Conservation (phyloP, 2,113 vertebrate genomes). For the Xyliphius kryptos region DNA sequence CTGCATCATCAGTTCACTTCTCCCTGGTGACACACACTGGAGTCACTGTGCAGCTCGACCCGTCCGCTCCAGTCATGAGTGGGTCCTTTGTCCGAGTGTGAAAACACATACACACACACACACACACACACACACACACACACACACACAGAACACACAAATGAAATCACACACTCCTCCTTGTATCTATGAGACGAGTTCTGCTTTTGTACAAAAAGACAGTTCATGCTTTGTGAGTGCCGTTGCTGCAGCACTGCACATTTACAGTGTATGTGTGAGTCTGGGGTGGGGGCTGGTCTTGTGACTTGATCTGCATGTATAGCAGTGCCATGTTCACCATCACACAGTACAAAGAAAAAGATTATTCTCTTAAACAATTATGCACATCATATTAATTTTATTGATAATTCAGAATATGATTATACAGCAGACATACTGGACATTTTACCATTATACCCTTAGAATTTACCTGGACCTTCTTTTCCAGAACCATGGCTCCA, state of each 20-base stretch:
- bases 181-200: slow-evolving; percentile 15
- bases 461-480: too few relatives aligned
- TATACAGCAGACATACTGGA: too few relatives aligned
- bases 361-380: neutral
- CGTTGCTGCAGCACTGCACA: neutral
- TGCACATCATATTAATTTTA: neutral
- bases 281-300: slow-evolving; percentile 15
- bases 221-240: slow-evolving; percentile 9
- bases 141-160: slow-evolving; percentile 14
- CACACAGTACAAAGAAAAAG: neutral
- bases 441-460: too few relatives aligned
- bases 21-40: slow-evolving; percentile 24
- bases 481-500: too few relatives aligned
- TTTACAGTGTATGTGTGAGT: slow-evolving; percentile 21
- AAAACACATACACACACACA: slow-evolving; percentile 23
- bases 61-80: slow-evolving; percentile 23
- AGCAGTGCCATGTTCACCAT: slow-evolving; percentile 11
- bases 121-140: slow-evolving; percentile 5
- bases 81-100: slow-evolving; percentile 21
- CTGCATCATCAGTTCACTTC: slow-evolving; percentile 31
- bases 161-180: slow-evolving; percentile 24
- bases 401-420: too few relatives aligned
- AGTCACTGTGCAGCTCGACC: slow-evolving; percentile 30
- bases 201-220: slow-evolving; percentile 16
- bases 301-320: slow-evolving; percentile 11